A percentile compares a stretch with the other conserved stretches of the same genome.
Conservation (phyloP, 2,888 invertebrate genomes). For the Lucinisca nassula region DNA sequence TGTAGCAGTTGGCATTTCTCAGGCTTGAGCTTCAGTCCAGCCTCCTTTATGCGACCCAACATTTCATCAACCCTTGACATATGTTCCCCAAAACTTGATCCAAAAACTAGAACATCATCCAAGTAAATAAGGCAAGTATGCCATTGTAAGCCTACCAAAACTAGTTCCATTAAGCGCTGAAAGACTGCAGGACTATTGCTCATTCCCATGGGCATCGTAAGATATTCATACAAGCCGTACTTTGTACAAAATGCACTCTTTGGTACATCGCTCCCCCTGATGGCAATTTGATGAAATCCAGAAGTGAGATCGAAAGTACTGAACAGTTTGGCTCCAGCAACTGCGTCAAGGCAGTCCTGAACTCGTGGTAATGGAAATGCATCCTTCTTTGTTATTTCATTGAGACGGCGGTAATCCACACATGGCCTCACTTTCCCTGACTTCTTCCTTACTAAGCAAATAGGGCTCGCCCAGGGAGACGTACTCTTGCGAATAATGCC, state of each 20-base stretch:
- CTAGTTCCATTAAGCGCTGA: constrained; percentile 32
- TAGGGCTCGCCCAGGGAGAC: too few species aligned
- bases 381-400: too few species aligned
- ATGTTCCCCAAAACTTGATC: constrained; percentile 52
- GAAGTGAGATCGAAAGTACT: constrained; percentile 42
- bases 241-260: constrained; percentile 50
- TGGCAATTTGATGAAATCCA: constrained; percentile 48
- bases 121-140: constrained; percentile 66
- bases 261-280: constrained; percentile 32
- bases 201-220: constrained; percentile 51
- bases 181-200: too few species aligned
- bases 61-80: constrained; percentile 46
- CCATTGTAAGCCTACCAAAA: constrained; percentile 53
- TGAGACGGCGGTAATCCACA: too few species aligned
- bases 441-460: too few species aligned
- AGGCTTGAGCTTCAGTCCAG: constrained; percentile 55
- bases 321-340: constrained; percentile 32
- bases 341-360: too few species aligned
- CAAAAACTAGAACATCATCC: constrained; percentile 66
- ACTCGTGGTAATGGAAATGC: too few species aligned
- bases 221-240: constrained; percentile 44
- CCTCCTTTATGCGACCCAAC: constrained; percentile 42
- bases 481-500: too few species aligned
- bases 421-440: too few species aligned
- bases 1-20: constrained; percentile 57